These are phyloP conservation scores for Pogonognathellus flavescens DNA, from an alignment of 1,140 invertebrate genomes.

Conservation along the genomic window DNA sequence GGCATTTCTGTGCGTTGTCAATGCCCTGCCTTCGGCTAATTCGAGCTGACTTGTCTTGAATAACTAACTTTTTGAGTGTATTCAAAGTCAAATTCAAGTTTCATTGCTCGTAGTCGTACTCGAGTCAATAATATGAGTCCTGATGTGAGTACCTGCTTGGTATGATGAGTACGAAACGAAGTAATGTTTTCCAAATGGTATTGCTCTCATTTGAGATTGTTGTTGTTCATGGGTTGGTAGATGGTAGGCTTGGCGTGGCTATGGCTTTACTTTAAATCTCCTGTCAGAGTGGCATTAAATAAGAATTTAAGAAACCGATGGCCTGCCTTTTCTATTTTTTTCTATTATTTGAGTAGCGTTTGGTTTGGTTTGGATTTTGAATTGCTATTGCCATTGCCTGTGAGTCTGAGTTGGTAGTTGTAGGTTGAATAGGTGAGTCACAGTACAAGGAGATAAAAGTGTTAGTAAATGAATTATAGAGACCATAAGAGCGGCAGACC, in stretches of 20 bases:
- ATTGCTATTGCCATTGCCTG: slow-evolving; percentile 6
- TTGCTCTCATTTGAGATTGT: no score
- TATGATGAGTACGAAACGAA: no score
- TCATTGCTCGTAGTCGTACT: background rate
- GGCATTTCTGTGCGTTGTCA: slow-evolving; percentile 17
- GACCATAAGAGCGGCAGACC: slow-evolving; percentile 49
- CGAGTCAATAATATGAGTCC: background rate
- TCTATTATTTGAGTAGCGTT: slow-evolving; percentile 9
- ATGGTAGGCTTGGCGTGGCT: background rate
- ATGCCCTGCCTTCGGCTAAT: slow-evolving; percentile 26
- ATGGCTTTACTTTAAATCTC: slow-evolving; percentile 17
- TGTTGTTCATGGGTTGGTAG: no score
- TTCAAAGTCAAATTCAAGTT: background rate
- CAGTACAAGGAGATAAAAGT: slow-evolving; percentile 12
- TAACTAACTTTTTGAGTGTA: slow-evolving; percentile 26
- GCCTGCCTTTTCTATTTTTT: slow-evolving; percentile 45
- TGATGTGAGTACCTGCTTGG: no score
- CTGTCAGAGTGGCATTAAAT: slow-evolving; percentile 43
- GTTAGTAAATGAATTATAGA: slow-evolving; percentile 53
- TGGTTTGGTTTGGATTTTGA: slow-evolving; percentile 39
- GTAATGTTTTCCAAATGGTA: no score
- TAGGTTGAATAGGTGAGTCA: slow-evolving; percentile 9
- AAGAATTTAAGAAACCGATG: slow-evolving; percentile 43
- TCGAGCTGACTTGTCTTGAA: slow-evolving; percentile 35
- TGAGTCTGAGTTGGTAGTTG: background rate